Conservation (phyloP, 2,888 invertebrate genomes). For the Calameuta pallipes region DNA sequence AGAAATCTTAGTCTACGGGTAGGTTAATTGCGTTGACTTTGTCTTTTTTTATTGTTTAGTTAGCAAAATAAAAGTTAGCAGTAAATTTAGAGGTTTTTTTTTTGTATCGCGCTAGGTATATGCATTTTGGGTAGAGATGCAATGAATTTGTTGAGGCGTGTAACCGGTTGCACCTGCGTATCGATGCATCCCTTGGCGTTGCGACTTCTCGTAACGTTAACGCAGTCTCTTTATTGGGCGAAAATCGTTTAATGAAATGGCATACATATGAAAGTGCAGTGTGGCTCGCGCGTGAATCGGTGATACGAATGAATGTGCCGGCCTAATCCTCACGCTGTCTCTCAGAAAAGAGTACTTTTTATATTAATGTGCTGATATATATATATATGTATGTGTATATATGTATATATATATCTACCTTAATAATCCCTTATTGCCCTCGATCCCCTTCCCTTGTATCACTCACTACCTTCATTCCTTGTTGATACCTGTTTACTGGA, state of each 20-base stretch:
- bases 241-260: slow-evolving; percentile 10
- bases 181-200: neutral
- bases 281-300: slow-evolving; percentile 26
- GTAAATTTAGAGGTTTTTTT: neutral
- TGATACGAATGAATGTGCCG: slow-evolving; percentile 42
- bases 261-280: slow-evolving; percentile 49
- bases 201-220: neutral
- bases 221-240: neutral
- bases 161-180: neutral
- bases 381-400: slow-evolving; percentile 23
- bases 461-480: neutral
- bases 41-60: neutral
- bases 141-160: neutral
- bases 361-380: slow-evolving; percentile 60
- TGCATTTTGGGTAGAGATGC: neutral
- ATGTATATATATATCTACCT: neutral
- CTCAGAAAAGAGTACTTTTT: slow-evolving; percentile 62
- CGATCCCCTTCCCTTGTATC: neutral
- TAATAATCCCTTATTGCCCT: neutral
- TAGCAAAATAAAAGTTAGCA: neutral
- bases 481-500: neutral
- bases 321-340: slow-evolving; percentile 62
- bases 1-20: neutral
- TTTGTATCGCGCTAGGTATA: neutral
- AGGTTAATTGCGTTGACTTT: neutral